phyloP scores from a whole-genome alignment of 2,888 invertebrate genomes.

The Dendrolimus pini region DNA sequence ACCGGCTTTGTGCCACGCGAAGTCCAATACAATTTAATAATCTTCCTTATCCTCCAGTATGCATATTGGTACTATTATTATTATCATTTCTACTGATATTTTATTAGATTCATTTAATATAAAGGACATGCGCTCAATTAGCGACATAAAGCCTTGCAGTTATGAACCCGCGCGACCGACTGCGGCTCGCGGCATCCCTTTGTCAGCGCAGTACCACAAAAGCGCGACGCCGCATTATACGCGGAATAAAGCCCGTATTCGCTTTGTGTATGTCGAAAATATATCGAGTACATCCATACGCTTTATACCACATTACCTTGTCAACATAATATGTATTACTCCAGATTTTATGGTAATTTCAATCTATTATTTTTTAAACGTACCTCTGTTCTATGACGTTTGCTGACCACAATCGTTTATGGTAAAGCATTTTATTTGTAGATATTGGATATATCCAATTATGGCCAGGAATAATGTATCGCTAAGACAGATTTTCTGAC shows the following conservation, averaged over 20 bases:
- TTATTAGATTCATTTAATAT: not conserved
- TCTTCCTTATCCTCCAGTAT: too few species aligned
- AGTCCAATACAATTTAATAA: too few species aligned
- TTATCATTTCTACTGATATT: not conserved
- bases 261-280: not conserved
- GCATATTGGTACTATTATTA: too few species aligned
- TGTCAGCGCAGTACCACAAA: not conserved
- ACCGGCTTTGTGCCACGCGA: too few species aligned
- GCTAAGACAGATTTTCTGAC: too few species aligned
- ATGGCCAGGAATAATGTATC: too few species aligned
- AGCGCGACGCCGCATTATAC: not conserved
- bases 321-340: not conserved
- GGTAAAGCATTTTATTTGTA: too few species aligned
- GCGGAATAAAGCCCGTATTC: not conserved
- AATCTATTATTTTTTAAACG: too few species aligned
- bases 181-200: not conserved
- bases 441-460: too few species aligned
- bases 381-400: too few species aligned
- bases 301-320: not conserved
- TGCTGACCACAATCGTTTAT: too few species aligned
- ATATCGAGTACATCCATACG: not conserved
- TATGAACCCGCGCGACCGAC: not conserved
- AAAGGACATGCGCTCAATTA: not conserved
- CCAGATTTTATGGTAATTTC: too few species aligned
- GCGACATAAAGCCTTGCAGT: not conserved